phyloP scores from a whole-genome alignment of 2,797 vertebrate genomes.

The Anguilla megastoma region DNA sequence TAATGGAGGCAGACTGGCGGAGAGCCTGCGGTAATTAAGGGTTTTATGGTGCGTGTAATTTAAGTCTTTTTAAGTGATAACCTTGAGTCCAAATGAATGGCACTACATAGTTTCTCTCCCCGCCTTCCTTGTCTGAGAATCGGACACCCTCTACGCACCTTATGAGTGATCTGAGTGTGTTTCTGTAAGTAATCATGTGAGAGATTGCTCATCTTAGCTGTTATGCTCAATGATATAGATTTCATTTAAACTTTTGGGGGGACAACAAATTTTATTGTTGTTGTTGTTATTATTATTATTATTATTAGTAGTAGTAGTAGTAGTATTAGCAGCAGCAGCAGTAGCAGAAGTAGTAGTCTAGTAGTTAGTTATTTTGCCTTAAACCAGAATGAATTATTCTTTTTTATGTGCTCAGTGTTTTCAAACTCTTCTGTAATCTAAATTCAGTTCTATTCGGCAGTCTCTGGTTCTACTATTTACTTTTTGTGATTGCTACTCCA shows the following conservation, averaged over 20 bases:
- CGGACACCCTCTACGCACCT: background rate
- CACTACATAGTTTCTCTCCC: conserved; percentile 45
- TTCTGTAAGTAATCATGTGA: background rate
- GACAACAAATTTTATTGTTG: no score
- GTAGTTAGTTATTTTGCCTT: background rate
- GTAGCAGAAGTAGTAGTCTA: background rate
- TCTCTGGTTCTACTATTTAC: background rate
- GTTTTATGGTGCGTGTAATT: conserved; percentile 77
- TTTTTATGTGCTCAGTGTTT: background rate
- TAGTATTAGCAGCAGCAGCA: no score
- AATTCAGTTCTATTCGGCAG: conserved; percentile 1
- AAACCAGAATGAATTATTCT: background rate
- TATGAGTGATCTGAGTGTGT: background rate
- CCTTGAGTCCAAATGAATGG: conserved; percentile 68
- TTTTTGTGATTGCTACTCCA: background rate
- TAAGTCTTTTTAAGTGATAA: conserved; percentile 61
- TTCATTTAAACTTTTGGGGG: no score
- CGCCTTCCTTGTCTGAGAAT: conserved; percentile 37
- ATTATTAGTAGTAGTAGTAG: no score
- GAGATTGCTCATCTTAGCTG: background rate
- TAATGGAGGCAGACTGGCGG: conserved; percentile 56
- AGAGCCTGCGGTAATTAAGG: conserved; percentile 68
- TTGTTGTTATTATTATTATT: no score
- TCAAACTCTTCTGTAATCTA: background rate
- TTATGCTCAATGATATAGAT: background rate